phyloP scores from a whole-genome alignment of 2,797 vertebrate genomes.

The Rhynchotus rufescens region DNA sequence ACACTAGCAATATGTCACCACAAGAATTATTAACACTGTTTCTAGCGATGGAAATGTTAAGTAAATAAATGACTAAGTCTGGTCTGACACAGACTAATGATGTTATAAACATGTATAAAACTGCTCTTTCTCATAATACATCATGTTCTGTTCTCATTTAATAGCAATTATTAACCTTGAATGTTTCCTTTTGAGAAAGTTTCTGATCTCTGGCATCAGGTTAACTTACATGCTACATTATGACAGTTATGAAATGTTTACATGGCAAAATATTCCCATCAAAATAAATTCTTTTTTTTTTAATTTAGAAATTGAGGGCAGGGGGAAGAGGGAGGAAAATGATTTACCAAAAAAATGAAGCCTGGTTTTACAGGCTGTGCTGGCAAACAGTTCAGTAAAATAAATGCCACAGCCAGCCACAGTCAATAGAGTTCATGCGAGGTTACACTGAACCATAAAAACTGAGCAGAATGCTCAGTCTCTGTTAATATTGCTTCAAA shows the following conservation, averaged over 20 bases:
- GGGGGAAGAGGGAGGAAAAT: neutral
- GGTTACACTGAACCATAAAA: conserved; percentile 32
- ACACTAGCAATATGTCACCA: neutral
- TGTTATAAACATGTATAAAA: neutral
- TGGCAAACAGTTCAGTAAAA: conserved; percentile 34
- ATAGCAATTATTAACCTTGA: neutral
- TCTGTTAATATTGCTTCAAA: neutral
- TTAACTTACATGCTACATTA: neutral
- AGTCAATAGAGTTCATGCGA: conserved; percentile 42
- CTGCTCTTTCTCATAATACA: neutral
- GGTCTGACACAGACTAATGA: neutral
- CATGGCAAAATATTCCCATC: neutral
- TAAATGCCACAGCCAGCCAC: conserved; percentile 45
- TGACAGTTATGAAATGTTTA: neutral
- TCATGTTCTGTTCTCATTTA: neutral
- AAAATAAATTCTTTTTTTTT: neutral
- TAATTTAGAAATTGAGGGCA: neutral
- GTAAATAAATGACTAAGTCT: conserved; percentile 3
- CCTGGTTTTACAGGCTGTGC: conserved; percentile 25
- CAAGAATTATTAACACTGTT: neutral
- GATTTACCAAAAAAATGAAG: neutral
- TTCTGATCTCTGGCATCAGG: neutral
- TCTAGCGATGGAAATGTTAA: neutral
- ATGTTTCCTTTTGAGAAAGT: neutral
- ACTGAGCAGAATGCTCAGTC: neutral